Evolutionary conservation across 2,888 invertebrate species (phyloP), one percentile per base, ranked within the genome.

Genomic region (Agrochola litura): DNA sequence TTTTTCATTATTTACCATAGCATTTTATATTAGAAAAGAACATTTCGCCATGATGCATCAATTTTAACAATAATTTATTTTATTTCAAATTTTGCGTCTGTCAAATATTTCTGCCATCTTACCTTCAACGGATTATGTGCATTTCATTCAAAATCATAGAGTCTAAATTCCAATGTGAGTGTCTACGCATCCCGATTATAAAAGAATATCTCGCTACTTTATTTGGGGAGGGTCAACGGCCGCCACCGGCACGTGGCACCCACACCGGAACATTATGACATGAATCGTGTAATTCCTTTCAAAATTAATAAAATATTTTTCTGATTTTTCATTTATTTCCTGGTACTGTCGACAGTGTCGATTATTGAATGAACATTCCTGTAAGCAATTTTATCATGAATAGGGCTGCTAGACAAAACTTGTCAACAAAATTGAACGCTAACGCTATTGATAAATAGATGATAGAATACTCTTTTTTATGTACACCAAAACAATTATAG

Each of bases 211-310:
- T 82, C 49, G 71, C 76, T 67, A 79, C 76, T 77, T 74, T 79
- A 77, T 84, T 74, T 73, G 76, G 83, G 43, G 74, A 58, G 61
- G 85, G 85, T 83, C 86, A 86, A 71, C 54, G 81, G 66, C 76
- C 75, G 81, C 71, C 72, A 65, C 64, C 76, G 76, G 78, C 85
- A 86, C 85, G 87, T 86, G 86, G 79, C 87, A 81, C 76, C 77
- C 75, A 76, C 79, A 85, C 79, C 78, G 78, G 86, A 76, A 85
- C 69, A 85, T 80, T 79, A 80, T 85, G 85, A 79, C 85, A 85
- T 76, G 76, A 86, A 83, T 81, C 66, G 77, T 79, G 77, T 58
- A 80, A 81, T 86, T 79, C 71, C 80, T 85, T 83, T 79, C 75
- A 79, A 77, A 86, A 86, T 81, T 75, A 81, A 80, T 84, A 65